Evolutionary conservation across 2,113 vertebrate genomes (phyloP), one percentile per base, ranked within the genome.

Genomic region (Vombatus ursinus): DNA sequence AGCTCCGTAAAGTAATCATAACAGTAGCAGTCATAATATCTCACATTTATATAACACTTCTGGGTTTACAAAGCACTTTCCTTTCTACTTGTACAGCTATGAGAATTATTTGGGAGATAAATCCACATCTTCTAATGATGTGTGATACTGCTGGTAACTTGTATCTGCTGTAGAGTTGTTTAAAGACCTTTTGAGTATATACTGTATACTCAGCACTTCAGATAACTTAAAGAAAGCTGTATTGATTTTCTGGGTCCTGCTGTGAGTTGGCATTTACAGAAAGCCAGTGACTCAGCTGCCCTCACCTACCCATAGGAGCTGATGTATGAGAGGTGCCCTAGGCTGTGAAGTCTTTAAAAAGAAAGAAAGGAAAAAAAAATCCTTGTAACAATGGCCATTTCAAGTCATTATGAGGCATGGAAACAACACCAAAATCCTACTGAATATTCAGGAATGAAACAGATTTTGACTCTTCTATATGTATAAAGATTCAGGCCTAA

Each of bases 211-310:
- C 68, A 48, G 95, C 49, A 92, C 96, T 96, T 96, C 37, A 93
- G 94, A 91, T 89, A 91, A 96, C 97, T 97, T 97, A 91, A 92
- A 97, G 94, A n/a, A 92, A 97, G 96, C 93, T 3, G n/a, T 92
- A 97, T 96, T 97, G 98, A 98, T 98, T 98, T 97, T 90, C 97
- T 49, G 77, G 92, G 93, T 54, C 97, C 96, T 97, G 96, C 97
- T 97, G 98, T 52, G 97, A 95, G 91, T 61, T 95, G 94, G 91
- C 91, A 57, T 93, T 97, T 95, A 95, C 95, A 92, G 96, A 97
- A 97, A 91, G 37, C 91, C 26, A 26, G 96, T 95, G 96, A 96
- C 95, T 98, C 96, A 96, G 97, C 97, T 94, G 91, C 84, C 61
- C 51, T 93, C 96, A 91, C 68, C 23, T 10, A 10, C 0, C 1